Conservation (phyloP, 2,113 vertebrate genomes). For the Apteryx mantelli region DNA sequence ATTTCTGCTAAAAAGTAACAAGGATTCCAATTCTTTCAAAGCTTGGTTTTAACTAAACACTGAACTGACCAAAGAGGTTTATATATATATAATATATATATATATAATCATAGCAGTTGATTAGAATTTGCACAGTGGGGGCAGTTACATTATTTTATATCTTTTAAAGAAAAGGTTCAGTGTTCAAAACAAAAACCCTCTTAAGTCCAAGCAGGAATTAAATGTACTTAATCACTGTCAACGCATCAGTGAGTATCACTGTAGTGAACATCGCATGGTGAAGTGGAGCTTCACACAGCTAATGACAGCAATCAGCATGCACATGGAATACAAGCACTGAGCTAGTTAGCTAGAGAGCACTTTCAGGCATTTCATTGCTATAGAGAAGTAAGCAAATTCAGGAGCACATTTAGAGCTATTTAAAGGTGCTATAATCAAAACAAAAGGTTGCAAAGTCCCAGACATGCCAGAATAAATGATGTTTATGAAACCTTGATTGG, state of each 20-base stretch:
- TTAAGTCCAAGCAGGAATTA: not conserved
- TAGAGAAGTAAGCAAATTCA: not conserved
- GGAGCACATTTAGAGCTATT: not conserved
- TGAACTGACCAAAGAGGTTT: not conserved
- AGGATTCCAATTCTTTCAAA: not conserved
- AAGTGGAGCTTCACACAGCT: conserved; percentile 18
- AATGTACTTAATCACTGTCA: not conserved
- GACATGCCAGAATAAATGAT: not conserved
- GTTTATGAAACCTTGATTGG: not conserved
- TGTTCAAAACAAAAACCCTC: not conserved
- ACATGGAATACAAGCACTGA: not conserved
- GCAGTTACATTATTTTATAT: not conserved
- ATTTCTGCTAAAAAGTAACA: not conserved
- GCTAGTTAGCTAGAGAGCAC: not conserved
- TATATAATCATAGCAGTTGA: not conserved
- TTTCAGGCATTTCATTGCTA: not conserved
- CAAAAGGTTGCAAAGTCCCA: not conserved
- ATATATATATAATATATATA: too few species aligned
- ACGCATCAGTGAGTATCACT: not conserved
- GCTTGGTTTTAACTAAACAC: not conserved
- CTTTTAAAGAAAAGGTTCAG: not conserved
- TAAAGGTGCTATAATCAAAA: not conserved
- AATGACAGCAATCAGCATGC: not conserved
- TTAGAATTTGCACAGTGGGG: not conserved
- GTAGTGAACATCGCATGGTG: conserved; percentile 23